These are phyloP conservation scores for Orientallactaga bullata DNA, from an alignment of 2,113 vertebrate genomes.

Conservation along the genomic window DNA sequence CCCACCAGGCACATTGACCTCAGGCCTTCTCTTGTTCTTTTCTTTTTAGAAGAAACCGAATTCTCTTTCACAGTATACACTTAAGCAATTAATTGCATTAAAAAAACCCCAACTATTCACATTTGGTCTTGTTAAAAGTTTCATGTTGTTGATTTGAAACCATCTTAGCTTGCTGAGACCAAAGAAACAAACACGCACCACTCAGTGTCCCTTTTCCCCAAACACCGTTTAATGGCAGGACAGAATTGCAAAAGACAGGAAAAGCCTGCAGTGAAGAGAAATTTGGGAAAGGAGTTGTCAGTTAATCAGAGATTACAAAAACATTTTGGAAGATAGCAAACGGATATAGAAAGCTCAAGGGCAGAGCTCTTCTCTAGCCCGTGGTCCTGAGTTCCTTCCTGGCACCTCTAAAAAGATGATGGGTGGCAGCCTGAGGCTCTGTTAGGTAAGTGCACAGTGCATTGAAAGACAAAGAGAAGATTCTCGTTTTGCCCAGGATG, in stretches of 20 bases:
- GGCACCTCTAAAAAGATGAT: neutral
- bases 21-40: neutral
- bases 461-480: neutral
- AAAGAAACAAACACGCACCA: neutral
- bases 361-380: neutral
- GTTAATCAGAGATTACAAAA: neutral
- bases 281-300: neutral
- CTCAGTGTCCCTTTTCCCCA: neutral
- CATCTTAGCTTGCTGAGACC: neutral
- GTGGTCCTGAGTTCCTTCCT: neutral
- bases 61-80: neutral
- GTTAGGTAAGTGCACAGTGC: neutral
- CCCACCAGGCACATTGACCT: too few relatives aligned
- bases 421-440: accelerated
- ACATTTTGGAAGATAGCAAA: neutral
- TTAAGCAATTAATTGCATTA: conserved; percentile 14
- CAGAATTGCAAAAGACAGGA: conserved; percentile 44
- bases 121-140: conserved; percentile 15
- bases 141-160: conserved; percentile 36
- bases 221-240: neutral
- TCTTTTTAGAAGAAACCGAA: neutral
- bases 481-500: neutral
- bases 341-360: neutral
- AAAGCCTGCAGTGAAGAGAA: neutral
- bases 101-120: neutral